Base-by-base conservation (phyloP, 2,888 invertebrate species). In the Reticulitermes lucifugus region DNA sequence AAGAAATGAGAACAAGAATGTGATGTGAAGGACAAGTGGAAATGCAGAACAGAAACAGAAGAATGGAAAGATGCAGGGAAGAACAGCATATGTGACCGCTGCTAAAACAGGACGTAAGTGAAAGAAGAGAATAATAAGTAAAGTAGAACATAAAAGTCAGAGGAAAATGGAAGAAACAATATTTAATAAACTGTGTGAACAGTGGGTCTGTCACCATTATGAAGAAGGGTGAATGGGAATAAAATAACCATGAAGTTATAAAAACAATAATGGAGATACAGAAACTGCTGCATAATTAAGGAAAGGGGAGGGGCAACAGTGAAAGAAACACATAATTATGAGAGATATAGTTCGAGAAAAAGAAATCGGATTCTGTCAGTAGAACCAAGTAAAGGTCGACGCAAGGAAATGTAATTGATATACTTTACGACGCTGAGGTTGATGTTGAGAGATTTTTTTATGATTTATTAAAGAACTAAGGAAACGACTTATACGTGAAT, bases 11-110 rank as follows among this genome's bases (percentile, higher is more conserved):
- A 25, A 65, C 7, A 12, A 10, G 25, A 25, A 12, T 7, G 65
- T 25, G 25, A 43, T 35, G 35, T 1, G 75, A n/a, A n/a, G 29
- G 21, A 41, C 55, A 75, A 75, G 75, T 14, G 25, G 46, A n/a
- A 46, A 83, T 55, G 65, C 10, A 29, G 43, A 79, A 55, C n/a
- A 65, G 82, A 51, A 65, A 80, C 41, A 81, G 82, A 55, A 35
- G 35, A 41, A 9, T 21, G n/a, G 25, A 55, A 75, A 46, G 79
- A 79, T 75, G 73, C 41, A n/a, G 29, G 75, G 10, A 65, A 83
- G 51, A n/a, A 21, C 29, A 51, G 82, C 77, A 77, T 0, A 83
- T 1, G 35, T 29, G 70, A 77, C 3, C n/a, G 59, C 21, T 51
- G 51, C 5, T 14, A 46, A 43, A 46, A 46, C 12, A 21, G 35